Evolutionary conservation across 2,888 invertebrate genomes (phyloP).

Genomic region (Auanema sp.): DNA sequence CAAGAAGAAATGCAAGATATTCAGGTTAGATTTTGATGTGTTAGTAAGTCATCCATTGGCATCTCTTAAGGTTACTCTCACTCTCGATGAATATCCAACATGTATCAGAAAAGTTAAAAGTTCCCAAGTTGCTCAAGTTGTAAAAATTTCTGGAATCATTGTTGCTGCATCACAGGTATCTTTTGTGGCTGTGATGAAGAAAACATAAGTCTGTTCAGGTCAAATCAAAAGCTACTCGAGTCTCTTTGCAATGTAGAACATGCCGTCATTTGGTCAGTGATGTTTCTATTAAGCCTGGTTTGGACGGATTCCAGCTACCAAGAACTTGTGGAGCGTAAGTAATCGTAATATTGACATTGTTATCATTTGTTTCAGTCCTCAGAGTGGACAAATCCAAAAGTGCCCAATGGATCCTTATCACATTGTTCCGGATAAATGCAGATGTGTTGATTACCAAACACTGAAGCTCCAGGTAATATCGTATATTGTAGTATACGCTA

Average conservation of each 20-base stretch:
- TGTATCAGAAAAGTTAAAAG: constrained; percentile 72
- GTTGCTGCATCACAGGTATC: constrained; percentile 81
- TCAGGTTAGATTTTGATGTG: constrained; percentile 72
- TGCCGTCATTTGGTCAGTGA: constrained; percentile 88
- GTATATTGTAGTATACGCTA: constrained; percentile 28
- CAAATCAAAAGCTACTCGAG: constrained; percentile 89
- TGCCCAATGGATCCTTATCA: constrained; percentile 97
- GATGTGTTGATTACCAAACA: constrained; percentile 95
- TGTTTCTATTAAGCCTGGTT: constrained; percentile 85
- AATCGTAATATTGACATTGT: background rate
- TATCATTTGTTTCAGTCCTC: constrained; percentile 73
- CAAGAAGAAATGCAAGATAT: constrained; percentile 88
- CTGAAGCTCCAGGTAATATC: constrained; percentile 70
- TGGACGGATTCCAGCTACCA: constrained; percentile 93
- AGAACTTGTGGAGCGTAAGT: constrained; percentile 88
- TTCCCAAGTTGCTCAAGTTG: constrained; percentile 85
- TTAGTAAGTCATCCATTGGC: background rate
- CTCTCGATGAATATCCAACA: constrained; percentile 52
- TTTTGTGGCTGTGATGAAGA: background rate
- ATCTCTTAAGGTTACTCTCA: constrained; percentile 35
- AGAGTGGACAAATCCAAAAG: constrained; percentile 81
- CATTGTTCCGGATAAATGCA: constrained; percentile 95
- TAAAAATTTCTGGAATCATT: constrained; percentile 93
- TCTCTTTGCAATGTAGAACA: constrained; percentile 89
- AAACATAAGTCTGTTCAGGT: constrained; percentile 68